A percentile compares a stretch with the other conserved stretches of the same genome.
Evolutionary conservation across 1,140 invertebrate genomes (phyloP).

Genomic region (Psix sp.): DNA sequence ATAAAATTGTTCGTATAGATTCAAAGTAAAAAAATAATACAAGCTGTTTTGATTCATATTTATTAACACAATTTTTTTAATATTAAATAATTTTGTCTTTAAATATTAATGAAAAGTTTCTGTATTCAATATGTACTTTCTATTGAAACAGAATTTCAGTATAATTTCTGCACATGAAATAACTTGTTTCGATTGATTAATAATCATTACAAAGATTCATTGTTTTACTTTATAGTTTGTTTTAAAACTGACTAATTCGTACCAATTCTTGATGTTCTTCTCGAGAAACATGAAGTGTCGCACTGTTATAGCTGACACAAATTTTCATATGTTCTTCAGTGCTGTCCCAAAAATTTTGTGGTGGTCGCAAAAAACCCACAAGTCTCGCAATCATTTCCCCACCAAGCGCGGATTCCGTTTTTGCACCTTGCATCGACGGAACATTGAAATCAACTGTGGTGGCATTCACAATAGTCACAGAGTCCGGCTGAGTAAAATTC

Average conservation of each 20-base stretch:
- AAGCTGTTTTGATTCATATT: too few species aligned
- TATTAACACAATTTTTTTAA: too few species aligned
- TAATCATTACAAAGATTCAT: too few species aligned
- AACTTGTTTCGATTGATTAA: too few species aligned
- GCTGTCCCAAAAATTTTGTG: conserved; percentile 81
- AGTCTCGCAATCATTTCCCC: conserved; percentile 86
- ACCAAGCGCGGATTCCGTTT: conserved; percentile 81
- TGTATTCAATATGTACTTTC: too few species aligned
- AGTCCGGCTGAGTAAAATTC: conserved; percentile 91
- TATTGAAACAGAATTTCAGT: too few species aligned
- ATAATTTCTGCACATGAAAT: too few species aligned
- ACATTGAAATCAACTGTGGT: conserved; percentile 88
- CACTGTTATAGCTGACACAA: conserved; percentile 84
- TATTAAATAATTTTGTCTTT: too few species aligned
- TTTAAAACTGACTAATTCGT: too few species aligned
- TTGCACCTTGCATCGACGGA: conserved; percentile 79
- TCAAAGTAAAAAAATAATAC: neutral
- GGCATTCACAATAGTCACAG: conserved; percentile 88
- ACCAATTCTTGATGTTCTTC: conserved; percentile 66
- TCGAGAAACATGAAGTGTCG: conserved; percentile 77
- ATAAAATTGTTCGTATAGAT: too few species aligned
- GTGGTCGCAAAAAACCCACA: conserved; percentile 88
- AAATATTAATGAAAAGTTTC: too few species aligned
- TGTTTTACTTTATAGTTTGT: too few species aligned
- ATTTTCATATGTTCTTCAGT: conserved; percentile 83